Conservation (phyloP, 2,888 invertebrate genomes). For the Aspidiotus destructor region DNA sequence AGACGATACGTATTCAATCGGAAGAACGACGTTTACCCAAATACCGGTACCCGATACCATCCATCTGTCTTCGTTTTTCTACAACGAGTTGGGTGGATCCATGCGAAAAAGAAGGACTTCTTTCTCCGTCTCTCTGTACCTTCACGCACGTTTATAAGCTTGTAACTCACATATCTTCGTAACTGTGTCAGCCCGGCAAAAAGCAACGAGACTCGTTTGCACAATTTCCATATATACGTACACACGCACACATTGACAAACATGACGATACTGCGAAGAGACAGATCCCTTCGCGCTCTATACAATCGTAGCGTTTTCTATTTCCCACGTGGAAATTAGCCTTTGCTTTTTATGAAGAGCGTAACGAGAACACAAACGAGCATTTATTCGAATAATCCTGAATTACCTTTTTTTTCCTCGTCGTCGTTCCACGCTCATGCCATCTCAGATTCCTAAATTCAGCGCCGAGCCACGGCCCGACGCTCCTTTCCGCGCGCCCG, state of each 20-base stretch:
- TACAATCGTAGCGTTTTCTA: conserved; percentile 5
- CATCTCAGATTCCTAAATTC: no score
- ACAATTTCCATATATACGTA: conserved; percentile 22
- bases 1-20: conserved; percentile 27
- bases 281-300: no score
- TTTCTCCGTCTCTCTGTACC: no score
- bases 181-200: no score
- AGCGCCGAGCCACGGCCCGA: no score
- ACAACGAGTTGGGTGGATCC: neutral
- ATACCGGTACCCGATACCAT: conserved; percentile 3
- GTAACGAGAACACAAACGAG: neutral
- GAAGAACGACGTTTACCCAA: conserved; percentile 22
- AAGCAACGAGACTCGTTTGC: no score
- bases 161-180: no score
- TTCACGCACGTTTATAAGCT: no score
- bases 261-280: no score
- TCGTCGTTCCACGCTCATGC: neutral
- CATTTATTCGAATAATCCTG: conserved; percentile 18
- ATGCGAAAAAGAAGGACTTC: neutral
- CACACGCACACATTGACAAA: no score
- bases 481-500: no score
- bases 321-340: conserved; percentile 27
- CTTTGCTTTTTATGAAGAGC: conserved; percentile 17
- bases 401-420: conserved; percentile 6
- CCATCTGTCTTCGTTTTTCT: neutral